Percentiles rank a stretch among this genome's conserved stretches.
These are phyloP conservation scores for Druon quercuslanigerum DNA, from an alignment of 1,140 invertebrate species.

Conservation along the genomic window DNA sequence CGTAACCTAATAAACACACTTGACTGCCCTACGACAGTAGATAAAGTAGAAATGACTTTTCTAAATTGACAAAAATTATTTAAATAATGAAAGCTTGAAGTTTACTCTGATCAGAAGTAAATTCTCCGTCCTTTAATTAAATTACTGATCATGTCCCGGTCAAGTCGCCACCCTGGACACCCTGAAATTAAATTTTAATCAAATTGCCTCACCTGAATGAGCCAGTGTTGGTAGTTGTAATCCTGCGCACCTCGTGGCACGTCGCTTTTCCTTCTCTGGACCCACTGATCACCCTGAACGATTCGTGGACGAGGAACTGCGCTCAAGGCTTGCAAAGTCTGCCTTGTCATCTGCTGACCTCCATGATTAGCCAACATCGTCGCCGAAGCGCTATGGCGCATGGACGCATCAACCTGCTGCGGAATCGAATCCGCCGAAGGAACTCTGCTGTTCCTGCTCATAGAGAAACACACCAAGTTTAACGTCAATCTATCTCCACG, in stretches of 20 bases:
- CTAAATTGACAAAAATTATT: too few species aligned
- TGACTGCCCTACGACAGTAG: too few species aligned
- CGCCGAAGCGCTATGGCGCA: constrained; percentile 74
- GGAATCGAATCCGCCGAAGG: constrained; percentile 78
- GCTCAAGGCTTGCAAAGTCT: constrained; percentile 86
- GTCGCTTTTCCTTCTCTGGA: constrained; percentile 81
- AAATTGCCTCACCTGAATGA: constrained; percentile 81
- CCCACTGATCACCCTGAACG: constrained; percentile 83
- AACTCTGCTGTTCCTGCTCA: constrained; percentile 77
- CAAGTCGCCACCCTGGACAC: too few species aligned
- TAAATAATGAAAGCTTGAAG: too few species aligned
- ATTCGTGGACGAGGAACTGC: constrained; percentile 85
- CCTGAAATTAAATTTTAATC: neutral
- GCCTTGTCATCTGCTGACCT: constrained; percentile 83
- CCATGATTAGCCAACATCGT: constrained; percentile 65
- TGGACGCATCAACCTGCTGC: constrained; percentile 71
- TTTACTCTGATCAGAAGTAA: too few species aligned
- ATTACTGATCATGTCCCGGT: neutral
- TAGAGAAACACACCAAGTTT: constrained; percentile 43
- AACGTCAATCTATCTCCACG: neutral
- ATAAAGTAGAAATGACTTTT: too few species aligned
- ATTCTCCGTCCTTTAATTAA: neutral
- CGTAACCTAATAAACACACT: too few species aligned
- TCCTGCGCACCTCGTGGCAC: constrained; percentile 75
- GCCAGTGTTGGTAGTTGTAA: constrained; percentile 90